phyloP scores from a whole-genome alignment of 2,797 vertebrate genomes.

The Brachymystax lenok region DNA sequence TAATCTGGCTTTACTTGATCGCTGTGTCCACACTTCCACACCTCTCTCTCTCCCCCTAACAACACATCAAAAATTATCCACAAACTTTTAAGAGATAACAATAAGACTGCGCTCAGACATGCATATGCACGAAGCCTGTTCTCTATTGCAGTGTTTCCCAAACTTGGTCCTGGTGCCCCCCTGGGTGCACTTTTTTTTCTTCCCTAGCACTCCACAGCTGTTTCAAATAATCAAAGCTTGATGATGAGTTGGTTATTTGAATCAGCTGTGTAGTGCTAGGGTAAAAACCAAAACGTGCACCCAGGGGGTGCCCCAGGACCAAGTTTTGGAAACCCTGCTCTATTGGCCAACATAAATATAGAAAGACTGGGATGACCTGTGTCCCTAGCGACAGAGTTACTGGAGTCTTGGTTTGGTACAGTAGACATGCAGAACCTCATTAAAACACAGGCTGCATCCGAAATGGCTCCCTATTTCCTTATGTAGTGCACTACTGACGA shows the following conservation, averaged over 20 bases:
- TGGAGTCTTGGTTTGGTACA: conserved; percentile 38
- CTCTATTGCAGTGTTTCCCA: conserved; percentile 3
- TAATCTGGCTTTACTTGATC: too few species aligned
- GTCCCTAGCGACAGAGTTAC: conserved; percentile 22
- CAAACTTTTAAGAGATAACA: neutral
- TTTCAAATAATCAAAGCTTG: too few species aligned
- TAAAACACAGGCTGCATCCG: conserved; percentile 41
- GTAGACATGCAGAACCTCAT: conserved; percentile 39
- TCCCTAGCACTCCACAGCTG: too few species aligned
- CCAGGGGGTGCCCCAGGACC: too few species aligned
- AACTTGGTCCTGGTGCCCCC: too few species aligned
- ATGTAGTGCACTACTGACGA: neutral
- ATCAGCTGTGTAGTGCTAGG: too few species aligned
- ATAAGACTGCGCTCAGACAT: conserved; percentile 15
- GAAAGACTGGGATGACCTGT: conserved; percentile 6
- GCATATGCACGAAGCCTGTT: conserved; percentile 40
- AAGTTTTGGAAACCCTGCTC: too few species aligned
- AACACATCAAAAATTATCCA: conserved; percentile 38
- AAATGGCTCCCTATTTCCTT: too few species aligned
- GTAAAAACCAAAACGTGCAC: too few species aligned
- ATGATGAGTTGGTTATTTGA: too few species aligned
- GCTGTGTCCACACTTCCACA: neutral
- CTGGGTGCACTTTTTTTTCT: too few species aligned
- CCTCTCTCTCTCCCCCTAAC: neutral
- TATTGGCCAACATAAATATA: conserved; percentile 54